phyloP scores from a whole-genome alignment of 2,797 vertebrate genomes.

The Taenioides sp. region DNA sequence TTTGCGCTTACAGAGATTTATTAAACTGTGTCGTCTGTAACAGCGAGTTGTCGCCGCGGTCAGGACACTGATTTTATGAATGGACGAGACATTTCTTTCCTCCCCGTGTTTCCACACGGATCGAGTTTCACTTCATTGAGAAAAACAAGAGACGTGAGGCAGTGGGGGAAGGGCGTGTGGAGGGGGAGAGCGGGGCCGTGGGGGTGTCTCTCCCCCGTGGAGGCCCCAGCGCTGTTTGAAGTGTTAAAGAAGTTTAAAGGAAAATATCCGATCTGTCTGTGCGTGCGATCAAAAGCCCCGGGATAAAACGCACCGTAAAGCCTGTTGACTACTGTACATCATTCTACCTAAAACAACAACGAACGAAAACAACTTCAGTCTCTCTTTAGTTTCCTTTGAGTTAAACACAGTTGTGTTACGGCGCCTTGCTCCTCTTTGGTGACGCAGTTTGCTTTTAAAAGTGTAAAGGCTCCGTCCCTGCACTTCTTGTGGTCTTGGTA shows the following conservation, averaged over 20 bases:
- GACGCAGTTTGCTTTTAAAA: not conserved
- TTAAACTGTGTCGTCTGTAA: constrained; percentile 12
- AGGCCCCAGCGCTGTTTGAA: not conserved
- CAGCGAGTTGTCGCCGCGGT: constrained; percentile 10
- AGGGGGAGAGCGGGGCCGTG: constrained; percentile 15
- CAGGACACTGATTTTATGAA: constrained; percentile 72
- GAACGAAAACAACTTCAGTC: not conserved
- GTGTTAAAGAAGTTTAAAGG: constrained; percentile 5
- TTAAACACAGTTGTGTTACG: not conserved
- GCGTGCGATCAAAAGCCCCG: not conserved
- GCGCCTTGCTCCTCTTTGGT: not conserved
- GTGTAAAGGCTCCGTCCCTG: not conserved
- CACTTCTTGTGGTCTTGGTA: not conserved
- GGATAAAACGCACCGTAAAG: not conserved
- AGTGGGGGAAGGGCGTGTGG: constrained; percentile 47
- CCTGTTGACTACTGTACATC: not conserved
- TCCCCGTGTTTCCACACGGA: constrained; percentile 59
- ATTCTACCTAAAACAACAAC: not conserved
- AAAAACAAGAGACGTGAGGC: constrained; percentile 75
- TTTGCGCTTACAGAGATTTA: not conserved
- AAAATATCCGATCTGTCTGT: not conserved
- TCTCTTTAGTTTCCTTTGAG: not conserved
- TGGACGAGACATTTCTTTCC: constrained; percentile 59
- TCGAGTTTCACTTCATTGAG: constrained; percentile 84
- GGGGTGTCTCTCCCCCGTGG: constrained; percentile 26